Conservation (phyloP, 2,113 vertebrate species). For the Redunca redunca region DNA sequence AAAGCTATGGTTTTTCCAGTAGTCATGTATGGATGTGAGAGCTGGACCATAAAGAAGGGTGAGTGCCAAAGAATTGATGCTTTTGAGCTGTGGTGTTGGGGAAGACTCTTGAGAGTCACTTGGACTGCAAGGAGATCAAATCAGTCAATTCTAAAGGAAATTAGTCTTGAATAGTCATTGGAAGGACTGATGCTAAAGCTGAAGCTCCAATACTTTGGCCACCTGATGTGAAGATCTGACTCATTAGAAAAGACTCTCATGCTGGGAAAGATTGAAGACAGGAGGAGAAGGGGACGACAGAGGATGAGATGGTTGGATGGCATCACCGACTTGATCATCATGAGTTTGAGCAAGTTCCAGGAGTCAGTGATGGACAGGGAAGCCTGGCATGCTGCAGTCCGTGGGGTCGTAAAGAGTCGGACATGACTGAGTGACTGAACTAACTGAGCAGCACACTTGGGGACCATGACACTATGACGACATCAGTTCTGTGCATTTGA, state of each 20-base stretch:
- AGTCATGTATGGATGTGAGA: neutral
- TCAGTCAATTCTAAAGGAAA: neutral
- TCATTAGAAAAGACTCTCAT: neutral
- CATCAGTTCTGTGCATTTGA: neutral
- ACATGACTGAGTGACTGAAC: fast-evolving
- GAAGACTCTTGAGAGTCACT: fast-evolving
- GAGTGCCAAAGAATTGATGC: neutral
- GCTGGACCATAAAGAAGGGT: neutral
- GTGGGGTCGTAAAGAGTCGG: fast-evolving
- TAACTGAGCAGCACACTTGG: neutral
- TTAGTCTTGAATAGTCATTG: neutral
- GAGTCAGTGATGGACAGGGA: neutral
- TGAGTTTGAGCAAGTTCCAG: neutral
- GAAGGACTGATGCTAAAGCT: neutral
- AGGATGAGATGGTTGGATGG: neutral
- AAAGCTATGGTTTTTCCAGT: neutral
- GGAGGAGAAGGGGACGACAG: neutral
- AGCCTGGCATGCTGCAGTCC: neutral
- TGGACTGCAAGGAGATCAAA: neutral
- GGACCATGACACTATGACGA: neutral
- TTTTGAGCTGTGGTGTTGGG: neutral
- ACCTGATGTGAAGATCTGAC: fast-evolving
- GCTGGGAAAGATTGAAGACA: neutral
- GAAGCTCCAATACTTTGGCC: neutral
- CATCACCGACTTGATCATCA: fast-evolving